Evolutionary conservation across 1,140 invertebrate genomes (phyloP).

Genomic region (Gryllus bimaculatus): DNA sequence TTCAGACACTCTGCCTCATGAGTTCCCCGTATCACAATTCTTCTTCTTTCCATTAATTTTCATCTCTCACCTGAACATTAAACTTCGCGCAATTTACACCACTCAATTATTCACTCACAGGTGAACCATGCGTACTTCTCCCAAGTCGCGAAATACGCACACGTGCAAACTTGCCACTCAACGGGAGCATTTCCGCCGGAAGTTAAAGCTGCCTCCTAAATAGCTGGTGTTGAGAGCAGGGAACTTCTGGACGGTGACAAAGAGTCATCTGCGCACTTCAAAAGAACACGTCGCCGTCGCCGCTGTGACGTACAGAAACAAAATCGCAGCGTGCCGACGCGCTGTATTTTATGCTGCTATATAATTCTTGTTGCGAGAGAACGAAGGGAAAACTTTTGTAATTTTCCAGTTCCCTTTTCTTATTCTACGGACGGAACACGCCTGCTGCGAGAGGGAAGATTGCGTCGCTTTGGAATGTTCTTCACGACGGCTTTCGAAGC

Average conservation of each 20-base stretch:
- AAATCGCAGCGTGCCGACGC: background rate
- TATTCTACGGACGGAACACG: background rate
- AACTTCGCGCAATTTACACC: no score
- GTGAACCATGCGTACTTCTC: no score
- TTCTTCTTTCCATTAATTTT: no score
- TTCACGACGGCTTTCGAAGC: background rate
- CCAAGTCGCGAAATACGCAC: no score
- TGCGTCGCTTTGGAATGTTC: background rate
- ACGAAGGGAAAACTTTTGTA: background rate
- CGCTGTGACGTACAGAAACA: background rate
- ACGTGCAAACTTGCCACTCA: no score
- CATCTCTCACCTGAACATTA: no score
- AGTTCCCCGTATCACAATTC: no score
- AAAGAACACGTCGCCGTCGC: background rate
- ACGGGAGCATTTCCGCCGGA: no score
- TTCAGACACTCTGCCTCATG: no score
- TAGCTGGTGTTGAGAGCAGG: background rate
- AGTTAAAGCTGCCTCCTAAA: background rate
- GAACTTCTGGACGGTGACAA: background rate
- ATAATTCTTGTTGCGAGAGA: background rate
- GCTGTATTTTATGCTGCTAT: background rate
- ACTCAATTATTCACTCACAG: no score
- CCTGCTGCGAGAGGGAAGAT: background rate
- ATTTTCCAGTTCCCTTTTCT: background rate
- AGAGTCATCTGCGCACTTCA: background rate